Evolutionary conservation across 30 jellyfish, hydroid and myxozoan genomes (phyloP), one percentile per base, ranked within the genome.

Genomic region (Hydractinia echinata): DNA sequence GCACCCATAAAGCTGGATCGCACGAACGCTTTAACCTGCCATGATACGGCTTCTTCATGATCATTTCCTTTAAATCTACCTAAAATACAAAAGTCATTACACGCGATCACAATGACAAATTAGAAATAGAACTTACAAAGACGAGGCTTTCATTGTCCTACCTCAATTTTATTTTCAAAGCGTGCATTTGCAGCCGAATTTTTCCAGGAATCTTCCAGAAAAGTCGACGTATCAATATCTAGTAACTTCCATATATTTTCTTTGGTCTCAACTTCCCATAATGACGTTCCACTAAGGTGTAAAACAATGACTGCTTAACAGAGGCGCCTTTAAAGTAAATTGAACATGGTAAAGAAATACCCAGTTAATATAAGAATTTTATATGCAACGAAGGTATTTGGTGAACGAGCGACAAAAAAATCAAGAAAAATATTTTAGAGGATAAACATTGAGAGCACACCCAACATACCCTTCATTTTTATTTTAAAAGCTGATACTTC

Each of bases 1-100:
- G 91, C 14, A 79, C 71, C 94, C 94, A 84, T 6, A 84, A 67
- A 51, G 90, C 91, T 20, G 94, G 94, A 7, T 84, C 94, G 64
- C 51, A 55, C 9, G 54, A n/a, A 15, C 94, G 72, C 4, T 50
- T 53, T 19, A 84, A 81, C 13, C 51, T 60, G 13, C 91, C 94
- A 56, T 52, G 51, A 52, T 53, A n/a, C 13, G 94, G 94, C 13
- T 62, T 53, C 44, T 9, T 53, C 76, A 84, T 74, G 14, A 8
- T 61, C 94, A 84, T 84, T 14, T 55, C 69, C 48, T 77, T 68
- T 10, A 84, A 39, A 58, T 84, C 48, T 7, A 90, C 94, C 94
- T 84, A 60, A 19, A 51, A 78, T 10, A 71, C 50, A 71, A 19
- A 71, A 1, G 14, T 13, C 44, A 30, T 2, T 0, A 30, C 2